Conservation (phyloP, 2,797 vertebrate genomes). For the Clamator glandarius region DNA sequence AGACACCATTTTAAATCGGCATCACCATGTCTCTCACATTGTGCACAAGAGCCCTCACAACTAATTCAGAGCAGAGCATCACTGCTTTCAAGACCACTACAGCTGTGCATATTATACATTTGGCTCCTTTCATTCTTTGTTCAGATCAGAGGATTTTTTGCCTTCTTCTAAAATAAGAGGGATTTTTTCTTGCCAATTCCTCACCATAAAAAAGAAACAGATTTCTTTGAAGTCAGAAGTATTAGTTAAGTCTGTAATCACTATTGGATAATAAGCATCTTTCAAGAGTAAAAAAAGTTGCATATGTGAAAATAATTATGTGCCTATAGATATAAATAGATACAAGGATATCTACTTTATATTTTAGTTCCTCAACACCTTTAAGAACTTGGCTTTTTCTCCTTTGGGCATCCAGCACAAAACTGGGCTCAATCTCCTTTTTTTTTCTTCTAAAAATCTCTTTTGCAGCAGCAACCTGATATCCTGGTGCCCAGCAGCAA, state of each 20-base stretch:
- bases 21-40: accelerated
- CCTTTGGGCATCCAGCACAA: not conserved
- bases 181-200: not conserved
- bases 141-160: not conserved
- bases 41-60: not conserved
- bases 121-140: not conserved
- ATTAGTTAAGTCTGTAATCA: conserved; percentile 17
- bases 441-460: not conserved
- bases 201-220: not conserved
- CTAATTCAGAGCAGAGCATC: not conserved
- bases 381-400: not conserved
- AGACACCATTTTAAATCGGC: not conserved
- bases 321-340: not conserved
- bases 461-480: not conserved
- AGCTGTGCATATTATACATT: not conserved
- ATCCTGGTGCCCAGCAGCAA: not conserved
- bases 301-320: conserved; percentile 10
- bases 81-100: not conserved
- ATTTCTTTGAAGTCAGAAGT: conserved; percentile 10
- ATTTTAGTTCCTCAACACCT: not conserved
- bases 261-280: not conserved
- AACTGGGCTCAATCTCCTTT: not conserved
- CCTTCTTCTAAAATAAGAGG: not conserved
- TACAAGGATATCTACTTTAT: not conserved
- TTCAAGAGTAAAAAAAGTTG: not conserved